phyloP scores from a whole-genome alignment of 2,113 vertebrate genomes.

The Nothoprocta pentlandii region DNA sequence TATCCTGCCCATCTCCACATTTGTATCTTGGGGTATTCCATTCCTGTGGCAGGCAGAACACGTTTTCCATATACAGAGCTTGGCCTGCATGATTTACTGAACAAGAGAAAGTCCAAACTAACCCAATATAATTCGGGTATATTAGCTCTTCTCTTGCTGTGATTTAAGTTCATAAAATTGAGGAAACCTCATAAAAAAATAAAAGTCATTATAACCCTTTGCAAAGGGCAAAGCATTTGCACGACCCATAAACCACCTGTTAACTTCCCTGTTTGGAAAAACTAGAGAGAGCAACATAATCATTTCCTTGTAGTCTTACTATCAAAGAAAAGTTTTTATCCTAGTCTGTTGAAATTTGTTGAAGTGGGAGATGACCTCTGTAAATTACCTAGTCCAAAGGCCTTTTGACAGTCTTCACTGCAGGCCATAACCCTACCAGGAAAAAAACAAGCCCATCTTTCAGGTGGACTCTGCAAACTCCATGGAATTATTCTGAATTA shows the following conservation, averaged over 20 bases:
- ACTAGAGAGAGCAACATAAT: neutral
- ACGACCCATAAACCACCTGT: neutral
- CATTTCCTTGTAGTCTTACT: neutral
- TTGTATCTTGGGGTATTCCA: neutral
- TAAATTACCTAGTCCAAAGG: neutral
- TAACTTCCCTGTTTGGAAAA: neutral
- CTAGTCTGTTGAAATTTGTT: neutral
- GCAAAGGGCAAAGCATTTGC: neutral
- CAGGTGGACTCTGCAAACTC: neutral
- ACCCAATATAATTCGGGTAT: neutral
- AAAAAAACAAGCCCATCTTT: neutral
- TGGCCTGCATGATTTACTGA: neutral
- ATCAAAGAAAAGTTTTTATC: neutral
- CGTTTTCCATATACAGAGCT: neutral
- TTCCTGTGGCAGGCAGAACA: neutral
- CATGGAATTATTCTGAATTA: neutral
- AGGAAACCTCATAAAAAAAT: neutral
- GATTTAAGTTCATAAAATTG: neutral
- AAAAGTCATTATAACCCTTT: neutral
- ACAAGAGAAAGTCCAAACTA: neutral
- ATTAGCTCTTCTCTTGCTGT: neutral
- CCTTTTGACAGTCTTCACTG: neutral
- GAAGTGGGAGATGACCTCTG: neutral
- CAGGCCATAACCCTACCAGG: neutral
- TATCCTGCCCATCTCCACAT: neutral